Evolutionary conservation across 2,797 vertebrate species (phyloP).

Genomic region (Xerus rutilus): DNA sequence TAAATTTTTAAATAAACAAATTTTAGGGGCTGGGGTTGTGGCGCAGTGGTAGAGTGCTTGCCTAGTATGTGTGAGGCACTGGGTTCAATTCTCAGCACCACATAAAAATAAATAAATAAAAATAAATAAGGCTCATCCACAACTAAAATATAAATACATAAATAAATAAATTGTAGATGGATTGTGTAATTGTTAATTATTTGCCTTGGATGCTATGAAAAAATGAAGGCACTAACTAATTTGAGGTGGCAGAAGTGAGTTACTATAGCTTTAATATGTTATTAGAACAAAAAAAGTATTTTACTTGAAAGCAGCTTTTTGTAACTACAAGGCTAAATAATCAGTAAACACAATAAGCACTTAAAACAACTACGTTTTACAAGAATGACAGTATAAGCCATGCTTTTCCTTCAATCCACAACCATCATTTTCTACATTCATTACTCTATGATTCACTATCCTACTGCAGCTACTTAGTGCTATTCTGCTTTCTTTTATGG

Average conservation of each 20-base stretch:
- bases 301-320: constrained; percentile 11
- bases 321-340: not conserved
- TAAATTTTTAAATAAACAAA: constrained; percentile 27
- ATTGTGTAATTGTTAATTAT: constrained; percentile 15
- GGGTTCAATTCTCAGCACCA: too few species aligned
- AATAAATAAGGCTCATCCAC: too few species aligned
- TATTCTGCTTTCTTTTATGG: constrained; percentile 62
- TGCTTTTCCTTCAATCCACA: constrained; percentile 2
- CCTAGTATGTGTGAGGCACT: too few species aligned
- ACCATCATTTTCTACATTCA: constrained; percentile 49
- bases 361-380: constrained; percentile 3
- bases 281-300: constrained; percentile 32
- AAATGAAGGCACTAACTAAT: not conserved
- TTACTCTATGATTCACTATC: constrained; percentile 41
- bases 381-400: not conserved
- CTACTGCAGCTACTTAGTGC: constrained; percentile 50
- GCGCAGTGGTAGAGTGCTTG: too few species aligned
- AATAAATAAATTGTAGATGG: not conserved
- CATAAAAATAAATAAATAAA: too few species aligned
- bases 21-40: not conserved
- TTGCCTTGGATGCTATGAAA: not conserved
- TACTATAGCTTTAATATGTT: constrained; percentile 32
- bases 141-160: too few species aligned
- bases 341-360: not conserved
- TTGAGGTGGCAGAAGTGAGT: not conserved